These are phyloP conservation scores for Yasuhikotakia modesta DNA, from an alignment of 2,797 vertebrate species.

Conservation along the genomic window DNA sequence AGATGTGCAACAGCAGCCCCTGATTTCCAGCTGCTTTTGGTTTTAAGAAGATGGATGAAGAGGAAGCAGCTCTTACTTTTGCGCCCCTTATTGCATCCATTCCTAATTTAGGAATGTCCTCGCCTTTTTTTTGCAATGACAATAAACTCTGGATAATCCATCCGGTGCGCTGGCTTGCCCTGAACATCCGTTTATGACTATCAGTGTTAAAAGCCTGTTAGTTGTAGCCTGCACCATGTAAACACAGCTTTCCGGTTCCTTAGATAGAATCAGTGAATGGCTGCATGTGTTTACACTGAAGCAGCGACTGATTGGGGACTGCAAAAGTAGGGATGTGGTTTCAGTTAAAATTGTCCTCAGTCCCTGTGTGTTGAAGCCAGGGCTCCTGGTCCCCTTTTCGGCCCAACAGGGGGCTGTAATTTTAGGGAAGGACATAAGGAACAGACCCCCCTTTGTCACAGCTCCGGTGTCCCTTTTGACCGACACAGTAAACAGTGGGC, in stretches of 20 bases:
- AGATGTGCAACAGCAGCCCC: constrained; percentile 38
- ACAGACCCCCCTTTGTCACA: constrained; percentile 94
- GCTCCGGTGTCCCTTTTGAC: constrained; percentile 89
- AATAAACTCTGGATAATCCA: constrained; percentile 63
- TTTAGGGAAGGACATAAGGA: constrained; percentile 86
- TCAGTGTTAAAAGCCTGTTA: constrained; percentile 75
- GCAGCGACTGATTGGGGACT: constrained; percentile 70
- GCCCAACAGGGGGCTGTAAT: constrained; percentile 77
- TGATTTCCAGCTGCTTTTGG: constrained; percentile 12
- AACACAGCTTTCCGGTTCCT: constrained; percentile 74
- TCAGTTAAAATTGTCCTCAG: constrained; percentile 62
- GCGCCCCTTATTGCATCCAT: constrained; percentile 64
- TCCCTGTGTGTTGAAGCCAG: constrained; percentile 64
- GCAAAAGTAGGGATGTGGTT: constrained; percentile 71
- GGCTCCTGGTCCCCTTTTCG: constrained; percentile 49
- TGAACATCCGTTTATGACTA: constrained; percentile 67
- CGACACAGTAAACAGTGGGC: constrained; percentile 86
- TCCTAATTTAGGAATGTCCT: constrained; percentile 50
- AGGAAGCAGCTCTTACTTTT: constrained; percentile 18
- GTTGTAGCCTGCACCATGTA: constrained; percentile 71
- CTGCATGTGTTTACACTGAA: constrained; percentile 77
- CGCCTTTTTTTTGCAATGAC: constrained; percentile 60
- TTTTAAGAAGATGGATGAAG: constrained; percentile 34
- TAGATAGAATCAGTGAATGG: constrained; percentile 76
- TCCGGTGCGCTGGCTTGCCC: constrained; percentile 62